Evolutionary conservation across 2,113 vertebrate species (phyloP).

Genomic region (Actenoides lindsayi): DNA sequence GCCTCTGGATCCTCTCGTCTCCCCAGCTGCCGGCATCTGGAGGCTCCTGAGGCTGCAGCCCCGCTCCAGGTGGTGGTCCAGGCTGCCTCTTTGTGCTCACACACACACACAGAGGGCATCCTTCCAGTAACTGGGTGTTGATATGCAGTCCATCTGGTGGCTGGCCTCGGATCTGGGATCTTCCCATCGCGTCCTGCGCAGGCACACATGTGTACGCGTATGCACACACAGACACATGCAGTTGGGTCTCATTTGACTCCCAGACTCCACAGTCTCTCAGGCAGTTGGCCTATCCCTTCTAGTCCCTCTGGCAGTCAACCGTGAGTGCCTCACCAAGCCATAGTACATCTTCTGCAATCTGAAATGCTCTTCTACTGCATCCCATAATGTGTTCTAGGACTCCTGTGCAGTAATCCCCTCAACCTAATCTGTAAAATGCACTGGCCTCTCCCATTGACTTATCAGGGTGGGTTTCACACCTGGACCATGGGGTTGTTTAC

Average conservation of each 20-base stretch:
- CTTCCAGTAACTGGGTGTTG: neutral
- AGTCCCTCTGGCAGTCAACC: neutral
- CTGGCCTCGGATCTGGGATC: neutral
- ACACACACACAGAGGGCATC: neutral
- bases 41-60: neutral
- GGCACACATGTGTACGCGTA: neutral
- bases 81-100: neutral
- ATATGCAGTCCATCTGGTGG: neutral
- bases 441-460: neutral
- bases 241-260: neutral
- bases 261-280: neutral
- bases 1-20: neutral
- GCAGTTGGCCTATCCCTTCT: neutral
- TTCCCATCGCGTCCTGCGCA: neutral
- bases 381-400: neutral
- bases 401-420: neutral
- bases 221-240: neutral
- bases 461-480: neutral
- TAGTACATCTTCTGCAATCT: neutral
- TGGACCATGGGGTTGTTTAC: neutral
- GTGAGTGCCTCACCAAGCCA: neutral
- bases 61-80: neutral
- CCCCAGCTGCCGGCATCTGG: neutral
- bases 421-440: neutral
- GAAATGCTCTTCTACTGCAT: neutral